Evolutionary conservation across 2,888 invertebrate species (phyloP).

Genomic region (Sinhomidia bicolor): DNA sequence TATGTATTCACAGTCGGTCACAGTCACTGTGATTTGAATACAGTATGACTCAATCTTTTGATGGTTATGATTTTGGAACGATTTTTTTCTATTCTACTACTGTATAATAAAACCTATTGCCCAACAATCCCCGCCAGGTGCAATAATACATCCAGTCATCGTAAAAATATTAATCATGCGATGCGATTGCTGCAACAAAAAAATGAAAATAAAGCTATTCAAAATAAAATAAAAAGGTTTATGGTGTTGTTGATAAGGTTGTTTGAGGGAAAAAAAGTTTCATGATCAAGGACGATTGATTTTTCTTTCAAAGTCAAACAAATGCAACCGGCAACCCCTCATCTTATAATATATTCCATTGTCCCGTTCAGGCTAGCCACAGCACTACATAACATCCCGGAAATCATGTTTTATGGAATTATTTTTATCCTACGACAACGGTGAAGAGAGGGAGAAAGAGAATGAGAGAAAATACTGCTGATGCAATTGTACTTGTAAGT

Average conservation of each 20-base stretch:
- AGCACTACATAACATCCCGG: not conserved
- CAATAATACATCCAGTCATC: slow-evolving; percentile 15
- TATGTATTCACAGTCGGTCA: no score
- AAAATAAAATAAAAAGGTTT: not conserved
- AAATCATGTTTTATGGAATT: not conserved
- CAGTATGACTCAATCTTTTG: not conserved
- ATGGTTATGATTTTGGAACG: not conserved
- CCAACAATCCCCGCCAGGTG: not conserved
- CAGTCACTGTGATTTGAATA: not conserved
- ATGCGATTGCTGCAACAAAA: not conserved
- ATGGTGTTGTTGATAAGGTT: slow-evolving; percentile 11
- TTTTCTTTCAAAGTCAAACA: slow-evolving; percentile 13
- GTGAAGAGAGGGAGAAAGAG: no score
- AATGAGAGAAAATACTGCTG: no score
- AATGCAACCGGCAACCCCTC: not conserved
- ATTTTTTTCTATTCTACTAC: not conserved
- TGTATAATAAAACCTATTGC: not conserved
- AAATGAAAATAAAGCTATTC: not conserved
- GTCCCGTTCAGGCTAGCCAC: not conserved
- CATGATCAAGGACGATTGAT: slow-evolving; percentile 66
- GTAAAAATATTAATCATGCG: not conserved
- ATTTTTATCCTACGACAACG: not conserved
- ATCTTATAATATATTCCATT: not conserved
- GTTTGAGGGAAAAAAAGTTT: not conserved
- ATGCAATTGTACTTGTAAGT: no score